Percentiles rank a stretch among this genome's conserved stretches.
These are phyloP conservation scores for Drosophila parabipectinata DNA, from an alignment of 1,140 invertebrate species.

Conservation along the genomic window DNA sequence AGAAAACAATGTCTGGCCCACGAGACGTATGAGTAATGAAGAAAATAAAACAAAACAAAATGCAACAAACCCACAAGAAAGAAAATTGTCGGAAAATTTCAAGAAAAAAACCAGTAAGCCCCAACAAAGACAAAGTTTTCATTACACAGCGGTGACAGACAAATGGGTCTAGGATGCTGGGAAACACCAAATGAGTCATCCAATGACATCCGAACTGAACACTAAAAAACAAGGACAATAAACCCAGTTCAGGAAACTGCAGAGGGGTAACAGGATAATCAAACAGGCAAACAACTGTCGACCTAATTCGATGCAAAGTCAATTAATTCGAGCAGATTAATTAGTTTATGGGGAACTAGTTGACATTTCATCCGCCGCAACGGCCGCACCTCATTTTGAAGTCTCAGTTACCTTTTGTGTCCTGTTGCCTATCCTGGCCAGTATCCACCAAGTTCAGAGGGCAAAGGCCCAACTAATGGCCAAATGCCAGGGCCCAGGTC, in stretches of 20 bases:
- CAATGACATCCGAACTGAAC: neutral
- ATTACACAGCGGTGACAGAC: constrained; percentile 62
- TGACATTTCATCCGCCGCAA: constrained; percentile 52
- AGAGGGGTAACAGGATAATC: neutral
- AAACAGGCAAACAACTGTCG: constrained; percentile 61
- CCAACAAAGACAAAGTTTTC: constrained; percentile 77
- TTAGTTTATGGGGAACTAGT: constrained; percentile 74
- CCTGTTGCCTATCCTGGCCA: constrained; percentile 8
- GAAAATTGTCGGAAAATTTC: constrained; percentile 1
- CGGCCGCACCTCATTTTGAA: constrained; percentile 56
- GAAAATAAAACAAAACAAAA: constrained; percentile 41
- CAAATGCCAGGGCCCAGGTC: constrained; percentile 15
- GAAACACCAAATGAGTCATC: constrained; percentile 36
- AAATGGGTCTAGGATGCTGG: constrained; percentile 58
- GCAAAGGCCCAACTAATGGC: constrained; percentile 52
- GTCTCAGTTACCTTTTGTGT: constrained; percentile 44
- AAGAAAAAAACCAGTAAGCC: constrained; percentile 31
- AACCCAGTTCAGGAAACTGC: constrained; percentile 21
- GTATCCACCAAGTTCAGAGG: constrained; percentile 58
- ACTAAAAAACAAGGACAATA: constrained; percentile 34
- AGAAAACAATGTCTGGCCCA: constrained; percentile 27
- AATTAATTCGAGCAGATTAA: constrained; percentile 79
- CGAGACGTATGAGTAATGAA: constrained; percentile 75
- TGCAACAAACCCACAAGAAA: constrained; percentile 11
- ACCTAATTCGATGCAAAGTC: constrained; percentile 76